Percentiles rank a stretch among this genome's conserved stretches.
Conservation (phyloP, 2,888 invertebrate genomes). For the Platycheirus albimanus region DNA sequence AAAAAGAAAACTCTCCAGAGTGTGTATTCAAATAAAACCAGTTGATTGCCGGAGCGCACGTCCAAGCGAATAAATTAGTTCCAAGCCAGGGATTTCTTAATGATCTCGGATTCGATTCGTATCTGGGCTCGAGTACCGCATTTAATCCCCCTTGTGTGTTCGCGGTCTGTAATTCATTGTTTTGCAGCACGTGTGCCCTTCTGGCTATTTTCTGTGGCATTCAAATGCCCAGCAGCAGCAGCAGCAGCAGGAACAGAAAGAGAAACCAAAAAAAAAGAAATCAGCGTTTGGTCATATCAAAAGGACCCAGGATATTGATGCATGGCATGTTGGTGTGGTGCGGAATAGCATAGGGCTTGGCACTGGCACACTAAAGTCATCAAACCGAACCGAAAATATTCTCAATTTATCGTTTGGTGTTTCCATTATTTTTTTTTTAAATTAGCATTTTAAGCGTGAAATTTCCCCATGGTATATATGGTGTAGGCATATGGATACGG, state of each 20-base stretch:
- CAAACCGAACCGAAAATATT: constrained; percentile 56
- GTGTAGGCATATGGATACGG: too few relatives aligned
- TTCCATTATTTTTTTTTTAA: constrained; percentile 14
- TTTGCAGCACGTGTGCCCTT: constrained; percentile 66
- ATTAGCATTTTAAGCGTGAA: constrained; percentile 71
- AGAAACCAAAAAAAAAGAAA: constrained; percentile 29
- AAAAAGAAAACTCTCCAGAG: constrained; percentile 19
- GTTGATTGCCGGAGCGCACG: constrained; percentile 72
- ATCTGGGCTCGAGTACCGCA: constrained; percentile 66
- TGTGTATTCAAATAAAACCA: constrained; percentile 73
- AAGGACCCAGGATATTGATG: background rate
- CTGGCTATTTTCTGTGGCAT: constrained; percentile 42
- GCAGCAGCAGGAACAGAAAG: constrained; percentile 14
- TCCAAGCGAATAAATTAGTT: constrained; percentile 77
- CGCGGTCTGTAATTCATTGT: constrained; percentile 73
- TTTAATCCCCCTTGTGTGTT: constrained; percentile 62
- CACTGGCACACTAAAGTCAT: constrained; percentile 39
- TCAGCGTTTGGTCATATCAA: constrained; percentile 61
- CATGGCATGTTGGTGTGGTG: background rate
- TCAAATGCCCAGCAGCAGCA: constrained; percentile 46
- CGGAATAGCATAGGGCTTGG: constrained; percentile 11
- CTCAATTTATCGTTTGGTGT: constrained; percentile 24
- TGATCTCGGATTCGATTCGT: constrained; percentile 74
- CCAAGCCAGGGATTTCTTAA: constrained; percentile 76
- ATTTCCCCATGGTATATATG: constrained; percentile 69